Evolutionary conservation across 1,140 invertebrate genomes (phyloP), one percentile per base, ranked within the genome.

Genomic region (Coboldia fuscipes): DNA sequence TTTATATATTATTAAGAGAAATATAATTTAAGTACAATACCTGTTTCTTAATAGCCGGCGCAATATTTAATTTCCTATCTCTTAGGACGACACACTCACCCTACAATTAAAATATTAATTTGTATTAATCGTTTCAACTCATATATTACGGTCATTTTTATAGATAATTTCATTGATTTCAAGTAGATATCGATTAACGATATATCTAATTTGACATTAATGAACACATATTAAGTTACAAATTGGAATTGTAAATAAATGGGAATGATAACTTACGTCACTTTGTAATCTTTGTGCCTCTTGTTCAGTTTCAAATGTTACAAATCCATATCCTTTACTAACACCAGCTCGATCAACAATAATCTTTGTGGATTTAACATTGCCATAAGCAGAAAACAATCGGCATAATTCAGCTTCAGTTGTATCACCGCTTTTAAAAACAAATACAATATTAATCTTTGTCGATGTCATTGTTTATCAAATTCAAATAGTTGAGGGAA

Each of bases 271-370:
- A 57, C 52, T 51, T 46, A 68, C 67, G 52, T 74, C 70, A 39
- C 67, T 61, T 38, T 73, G 66, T 39, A 74, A 60, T 50, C 73
- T 65, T 48, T 78, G 77, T 2, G 83, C 83, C 59, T 88, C 83
- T 48, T 86, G 79, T 54, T 86, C 82, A 28, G 74, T 81, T 60
- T 85, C 86, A 61, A 93, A 96, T 12, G 90, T 96, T 28, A 96
- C 84, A 61, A 96, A 90, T 4, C 84, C 85, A 46, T 89, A 92
- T 30, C 89, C 89, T 62, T 92, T 92, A 23, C 88, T 90, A 1
- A 92, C 82, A 3, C 88, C 88, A 40, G 83, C 84, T 43, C 86
- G 62, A 56, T 94, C 89, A 43, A 77, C 74, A 44, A 96, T 93
- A 40, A 94, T 93, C 62, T 94, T 92, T 19, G 84, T 83, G 21